These are phyloP conservation scores for Drosophila truncata DNA, from an alignment of 1,140 invertebrate species.

Conservation along the genomic window DNA sequence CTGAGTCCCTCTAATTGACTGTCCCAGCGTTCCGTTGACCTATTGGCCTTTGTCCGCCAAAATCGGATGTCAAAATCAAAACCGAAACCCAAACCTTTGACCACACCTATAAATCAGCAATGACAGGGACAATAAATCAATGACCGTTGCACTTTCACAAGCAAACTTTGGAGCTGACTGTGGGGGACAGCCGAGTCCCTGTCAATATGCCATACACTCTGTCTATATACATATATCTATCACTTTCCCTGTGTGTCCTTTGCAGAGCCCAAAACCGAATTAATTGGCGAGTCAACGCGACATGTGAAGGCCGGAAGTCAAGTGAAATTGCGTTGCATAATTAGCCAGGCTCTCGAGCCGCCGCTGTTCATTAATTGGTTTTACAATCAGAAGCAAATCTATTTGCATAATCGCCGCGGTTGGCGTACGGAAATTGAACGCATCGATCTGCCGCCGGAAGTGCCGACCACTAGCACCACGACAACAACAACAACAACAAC, in stretches of 20 bases:
- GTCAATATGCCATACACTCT: conserved; percentile 1
- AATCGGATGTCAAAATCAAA: conserved; percentile 24
- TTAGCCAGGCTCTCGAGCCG: conserved; percentile 88
- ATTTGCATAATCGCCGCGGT: conserved; percentile 83
- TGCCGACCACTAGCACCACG: conserved; percentile 61
- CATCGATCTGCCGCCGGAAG: conserved; percentile 79
- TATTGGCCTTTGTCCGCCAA: conserved; percentile 32
- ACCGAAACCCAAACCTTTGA: conserved; percentile 21
- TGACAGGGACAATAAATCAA: conserved; percentile 71
- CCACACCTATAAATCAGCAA: conserved; percentile 63
- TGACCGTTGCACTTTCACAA: conserved; percentile 53
- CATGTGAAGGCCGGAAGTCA: conserved; percentile 88
- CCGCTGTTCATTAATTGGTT: conserved; percentile 89
- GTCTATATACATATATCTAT: conserved; percentile 17
- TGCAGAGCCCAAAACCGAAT: conserved; percentile 88
- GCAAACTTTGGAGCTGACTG: conserved; percentile 26
- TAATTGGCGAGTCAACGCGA: conserved; percentile 87
- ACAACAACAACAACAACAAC: conserved; percentile 41
- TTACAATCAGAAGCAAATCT: conserved; percentile 86
- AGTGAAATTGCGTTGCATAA: conserved; percentile 88
- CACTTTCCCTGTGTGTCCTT: conserved; percentile 27
- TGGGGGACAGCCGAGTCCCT: conserved; percentile 11
- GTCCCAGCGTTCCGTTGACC: conserved; percentile 20
- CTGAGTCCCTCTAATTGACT: not conserved
- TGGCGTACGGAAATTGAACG: conserved; percentile 85